Base-by-base conservation (phyloP, 2,797 vertebrate species). In the Rallus crepitans region DNA sequence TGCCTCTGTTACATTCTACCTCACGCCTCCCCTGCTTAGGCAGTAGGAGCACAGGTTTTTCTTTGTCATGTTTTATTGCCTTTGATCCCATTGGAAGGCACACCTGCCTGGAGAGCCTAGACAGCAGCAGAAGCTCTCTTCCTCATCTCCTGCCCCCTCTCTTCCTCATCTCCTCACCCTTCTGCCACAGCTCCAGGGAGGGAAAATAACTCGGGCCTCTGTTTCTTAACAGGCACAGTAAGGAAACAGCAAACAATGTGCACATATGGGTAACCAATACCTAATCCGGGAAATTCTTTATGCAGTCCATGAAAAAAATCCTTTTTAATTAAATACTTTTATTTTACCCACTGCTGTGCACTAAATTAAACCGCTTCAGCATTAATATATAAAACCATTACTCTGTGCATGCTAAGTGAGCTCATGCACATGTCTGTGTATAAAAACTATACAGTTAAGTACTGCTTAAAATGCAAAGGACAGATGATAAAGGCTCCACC, bases 321-420 rank as follows among this genome's bases (percentile, higher is more conserved):
- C 39, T 56, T 89, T 96, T 95, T 93, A 97, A 97, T 96, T 84
- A 97, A 97, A 95, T 90, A 82, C 17, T 95, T 93, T 63, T 48
- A 82, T 96, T 96, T 95, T 90, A 94, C 76, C 91, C 87, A 75
- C 77, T 92, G 87, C 72, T 96, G 93, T 73, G 52, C 35, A 48
- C 56, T 72, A 90, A 90, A 96, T 93, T 78, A 93, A 91, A 96
- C 65, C 24, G 69, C 72, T 95, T 96, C 91, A 87, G 78, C 80
- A 89, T 88, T 95, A 89, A 86, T 66, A 83, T 35, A 93, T 42
- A 20, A 94, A 87, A 55, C n/a, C 48, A 95, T 95, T 94, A 92
- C 25, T 88, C 59, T 31, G 64, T 50, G 68, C 81, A 64, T 35
- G 85, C 69, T 37, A 86, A 90, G 75, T 76, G 82, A 93, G 71